Base-by-base conservation (phyloP, 2,888 invertebrate species). In the Pristionchus mayeri region DNA sequence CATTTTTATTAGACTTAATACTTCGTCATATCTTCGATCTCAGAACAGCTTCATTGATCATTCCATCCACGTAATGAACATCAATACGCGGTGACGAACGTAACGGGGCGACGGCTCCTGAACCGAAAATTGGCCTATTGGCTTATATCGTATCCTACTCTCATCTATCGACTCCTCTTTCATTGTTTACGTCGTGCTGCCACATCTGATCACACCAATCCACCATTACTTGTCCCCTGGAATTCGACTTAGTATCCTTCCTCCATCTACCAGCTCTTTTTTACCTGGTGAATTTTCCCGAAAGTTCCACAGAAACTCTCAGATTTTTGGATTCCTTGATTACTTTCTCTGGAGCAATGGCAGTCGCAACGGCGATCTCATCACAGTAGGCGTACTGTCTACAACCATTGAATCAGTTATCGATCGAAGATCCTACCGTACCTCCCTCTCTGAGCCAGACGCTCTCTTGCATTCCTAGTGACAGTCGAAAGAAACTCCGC, bases 291-390 rank as follows among this genome's bases (percentile, higher is more conserved):
- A 83, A 84, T 50, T 84, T 82, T n/a, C 90, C 90, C 37, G 86
- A 86, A 83, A 92, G 85, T 60, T 92, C 92, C 9, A 92, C 92
- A 18, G 85, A 85, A 16, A 88, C 91, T 80, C 88, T 86, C n/a
- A 92, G 80, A 16, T 85, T 67, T 21, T 86, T 86, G 27, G 85
- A 24, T 21, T 87, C 86, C 21, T 84, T 84, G 57, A 88, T 84
- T 11, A 90, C 86, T 13, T 86, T 44, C 24, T 84, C 71, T 0
- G 92, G 91, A 52, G 90, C 90, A 54, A 93, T 88, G 7, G 93
- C 91, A 1, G 91, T 89, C 9, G 93, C 92, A 3, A 93, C 90
- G n/a, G 93, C 93, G 44, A 93, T 89, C 52, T 93, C 93, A 83
- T 93, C 93, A 75, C 90, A 89, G 63, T 87, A 89, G 7, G 87